Evolutionary conservation across 2,888 invertebrate genomes (phyloP), one percentile per base, ranked within the genome.

Genomic region (Tiliacea aurago): DNA sequence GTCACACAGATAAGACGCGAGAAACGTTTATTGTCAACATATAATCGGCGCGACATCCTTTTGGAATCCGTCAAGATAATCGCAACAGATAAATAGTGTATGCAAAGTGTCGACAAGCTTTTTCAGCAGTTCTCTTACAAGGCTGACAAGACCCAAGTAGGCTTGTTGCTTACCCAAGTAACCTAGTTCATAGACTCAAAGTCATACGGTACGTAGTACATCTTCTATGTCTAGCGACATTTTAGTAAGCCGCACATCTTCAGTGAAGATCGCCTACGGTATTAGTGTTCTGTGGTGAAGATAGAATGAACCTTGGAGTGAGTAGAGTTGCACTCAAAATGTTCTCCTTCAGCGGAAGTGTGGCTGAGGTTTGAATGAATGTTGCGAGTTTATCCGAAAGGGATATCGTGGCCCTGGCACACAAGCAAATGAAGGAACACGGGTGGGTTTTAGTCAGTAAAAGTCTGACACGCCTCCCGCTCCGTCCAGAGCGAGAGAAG

Each of bases 41-140:
- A 87, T 87, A 88, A 73, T 76, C 73, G 80, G 81, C 80, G 82
- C 84, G 33, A 75, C 87, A 77, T 73, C 85, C 80, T 84, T 80
- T 84, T 72, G 77, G 76, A 87, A 86, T 88, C 85, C 80, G 70
- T 83, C 67, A 78, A 80, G 90, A 92, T 92, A 84, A 90, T 89
- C 86, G 63, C 70, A 62, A 62, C 49, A 86, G 90, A 91, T n/a
- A n/a, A 73, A 58, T 74, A 80, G 45, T 84, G 81, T 76, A 80
- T 85, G 85, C 82, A 84, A 86, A 88, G 87, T 85, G 82, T 73
- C 82, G 78, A 78, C 79, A 73, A 28, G 18, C n/a, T 55, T 63
- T 43, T 75, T n/a, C 41, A 75, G 45, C 15, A 43, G 5, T 13
- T 47, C 7, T n/a, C n/a, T 6, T n/a, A n/a, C n/a, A n/a, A n/a